Conservation (phyloP, 1,140 invertebrate genomes). For the Belonocnema kinseyi region DNA sequence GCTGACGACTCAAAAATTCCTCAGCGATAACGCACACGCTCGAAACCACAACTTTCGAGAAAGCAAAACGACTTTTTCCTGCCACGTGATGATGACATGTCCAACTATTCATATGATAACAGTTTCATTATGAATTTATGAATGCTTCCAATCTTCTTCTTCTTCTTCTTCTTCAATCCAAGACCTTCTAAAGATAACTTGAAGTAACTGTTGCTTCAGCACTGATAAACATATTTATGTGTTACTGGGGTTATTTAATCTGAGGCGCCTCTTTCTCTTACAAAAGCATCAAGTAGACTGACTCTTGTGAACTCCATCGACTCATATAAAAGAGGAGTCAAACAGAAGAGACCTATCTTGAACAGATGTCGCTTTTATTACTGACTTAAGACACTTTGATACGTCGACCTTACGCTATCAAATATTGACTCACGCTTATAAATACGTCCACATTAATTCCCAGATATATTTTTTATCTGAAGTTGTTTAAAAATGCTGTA, state of each 20-base stretch:
- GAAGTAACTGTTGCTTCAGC: too few relatives aligned
- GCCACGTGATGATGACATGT: background rate
- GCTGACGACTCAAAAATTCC: conserved; percentile 3
- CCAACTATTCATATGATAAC: too few relatives aligned
- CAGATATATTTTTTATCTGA: too few relatives aligned
- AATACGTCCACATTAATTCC: background rate
- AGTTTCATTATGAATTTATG: too few relatives aligned
- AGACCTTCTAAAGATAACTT: too few relatives aligned
- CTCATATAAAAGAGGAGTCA: background rate
- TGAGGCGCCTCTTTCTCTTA: too few relatives aligned
- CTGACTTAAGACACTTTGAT: background rate
- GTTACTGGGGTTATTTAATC: too few relatives aligned
- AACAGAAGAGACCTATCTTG: conserved; percentile 33
- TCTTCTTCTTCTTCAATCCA: too few relatives aligned
- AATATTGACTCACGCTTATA: conserved; percentile 31
- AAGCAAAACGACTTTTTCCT: conserved; percentile 11
- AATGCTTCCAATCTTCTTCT: too few relatives aligned
- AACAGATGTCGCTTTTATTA: conserved; percentile 33
- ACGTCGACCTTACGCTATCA: conserved; percentile 15
- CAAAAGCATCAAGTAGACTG: background rate
- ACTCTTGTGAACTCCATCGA: background rate
- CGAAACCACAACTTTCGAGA: background rate
- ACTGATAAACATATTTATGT: too few relatives aligned
- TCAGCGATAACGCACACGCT: background rate
- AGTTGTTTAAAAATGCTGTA: too few relatives aligned